A percentile compares a stretch with the other conserved stretches of the same genome.
Evolutionary conservation across 2,888 invertebrate species (phyloP).

Genomic region (Prosopocoilus inquinatus): DNA sequence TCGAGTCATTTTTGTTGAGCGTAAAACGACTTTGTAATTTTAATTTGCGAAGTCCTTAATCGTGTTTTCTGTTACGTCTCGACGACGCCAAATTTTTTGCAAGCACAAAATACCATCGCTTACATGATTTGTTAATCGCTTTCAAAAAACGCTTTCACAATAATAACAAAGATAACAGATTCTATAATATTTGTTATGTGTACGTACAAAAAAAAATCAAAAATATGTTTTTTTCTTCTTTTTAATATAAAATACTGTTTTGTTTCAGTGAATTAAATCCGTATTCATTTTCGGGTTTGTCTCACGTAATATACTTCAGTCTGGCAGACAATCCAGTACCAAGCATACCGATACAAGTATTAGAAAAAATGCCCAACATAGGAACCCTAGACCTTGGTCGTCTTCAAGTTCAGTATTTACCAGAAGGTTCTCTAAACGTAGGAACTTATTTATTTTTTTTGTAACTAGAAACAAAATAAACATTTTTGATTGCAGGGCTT

Average conservation of each 20-base stretch:
- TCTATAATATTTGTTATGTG: too few species aligned
- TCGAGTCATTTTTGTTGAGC: too few species aligned
- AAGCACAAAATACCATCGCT: too few species aligned
- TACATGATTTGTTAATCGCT: too few species aligned
- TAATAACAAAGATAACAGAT: too few species aligned
- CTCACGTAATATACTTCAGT: conserved; percentile 72
- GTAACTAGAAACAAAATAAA: neutral
- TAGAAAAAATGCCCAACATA: conserved; percentile 73
- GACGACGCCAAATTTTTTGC: too few species aligned
- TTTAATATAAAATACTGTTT: conserved; percentile 1
- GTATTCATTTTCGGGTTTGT: conserved; percentile 72
- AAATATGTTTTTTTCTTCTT: neutral
- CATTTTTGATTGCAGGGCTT: conserved; percentile 51
- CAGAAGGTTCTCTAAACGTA: conserved; percentile 74
- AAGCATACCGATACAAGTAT: conserved; percentile 72
- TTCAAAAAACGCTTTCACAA: too few species aligned
- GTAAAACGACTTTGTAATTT: too few species aligned
- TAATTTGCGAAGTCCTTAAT: too few species aligned
- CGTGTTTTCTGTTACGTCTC: too few species aligned
- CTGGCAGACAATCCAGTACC: conserved; percentile 76
- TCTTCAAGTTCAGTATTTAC: conserved; percentile 72
- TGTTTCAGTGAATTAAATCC: conserved; percentile 69
- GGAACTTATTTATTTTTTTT: conserved; percentile 34
- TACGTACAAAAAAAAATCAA: neutral
- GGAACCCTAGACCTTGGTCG: conserved; percentile 79